A percentile compares a stretch with the other conserved stretches of the same genome.
phyloP scores from a whole-genome alignment of 1,140 invertebrate species.

The Drosophila nikananu region DNA sequence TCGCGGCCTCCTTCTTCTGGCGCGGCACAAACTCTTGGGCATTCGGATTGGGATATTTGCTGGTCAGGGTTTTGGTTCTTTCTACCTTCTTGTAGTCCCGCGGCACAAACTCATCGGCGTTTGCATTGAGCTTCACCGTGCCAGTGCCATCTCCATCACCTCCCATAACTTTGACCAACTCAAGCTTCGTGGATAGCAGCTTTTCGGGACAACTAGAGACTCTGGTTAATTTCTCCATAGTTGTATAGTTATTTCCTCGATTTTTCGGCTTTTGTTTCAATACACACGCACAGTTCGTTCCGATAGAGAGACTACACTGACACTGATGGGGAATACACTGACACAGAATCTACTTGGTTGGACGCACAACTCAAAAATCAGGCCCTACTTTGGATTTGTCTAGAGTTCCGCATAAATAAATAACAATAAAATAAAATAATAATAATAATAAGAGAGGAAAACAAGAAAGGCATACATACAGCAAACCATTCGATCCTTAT shows the following conservation, averaged over 20 bases:
- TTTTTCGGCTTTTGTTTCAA: too few species aligned
- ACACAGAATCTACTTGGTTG: not conserved
- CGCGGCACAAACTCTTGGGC: not conserved
- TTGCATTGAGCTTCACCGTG: conserved; percentile 28
- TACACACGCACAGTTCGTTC: not conserved
- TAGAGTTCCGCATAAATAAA: too few species aligned
- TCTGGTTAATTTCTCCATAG: not conserved
- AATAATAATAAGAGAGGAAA: too few species aligned
- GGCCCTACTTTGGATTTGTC: not conserved
- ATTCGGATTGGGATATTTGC: not conserved
- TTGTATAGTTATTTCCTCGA: not conserved
- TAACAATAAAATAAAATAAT: too few species aligned
- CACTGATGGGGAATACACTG: too few species aligned
- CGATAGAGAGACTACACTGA: not conserved
- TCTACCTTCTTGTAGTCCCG: conserved; percentile 3
- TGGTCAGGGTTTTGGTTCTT: not conserved
- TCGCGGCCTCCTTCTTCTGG: not conserved
- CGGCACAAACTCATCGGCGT: conserved; percentile 37
- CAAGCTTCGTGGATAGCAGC: too few species aligned
- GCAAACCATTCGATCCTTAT: too few species aligned
- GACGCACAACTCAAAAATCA: not conserved
- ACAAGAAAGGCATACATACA: too few species aligned
- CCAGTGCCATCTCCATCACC: not conserved
- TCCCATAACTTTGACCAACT: too few species aligned
- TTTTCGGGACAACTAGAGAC: not conserved